These are phyloP conservation scores for Neoscelio sp. DNA, from an alignment of 2,888 invertebrate species.

Conservation along the genomic window DNA sequence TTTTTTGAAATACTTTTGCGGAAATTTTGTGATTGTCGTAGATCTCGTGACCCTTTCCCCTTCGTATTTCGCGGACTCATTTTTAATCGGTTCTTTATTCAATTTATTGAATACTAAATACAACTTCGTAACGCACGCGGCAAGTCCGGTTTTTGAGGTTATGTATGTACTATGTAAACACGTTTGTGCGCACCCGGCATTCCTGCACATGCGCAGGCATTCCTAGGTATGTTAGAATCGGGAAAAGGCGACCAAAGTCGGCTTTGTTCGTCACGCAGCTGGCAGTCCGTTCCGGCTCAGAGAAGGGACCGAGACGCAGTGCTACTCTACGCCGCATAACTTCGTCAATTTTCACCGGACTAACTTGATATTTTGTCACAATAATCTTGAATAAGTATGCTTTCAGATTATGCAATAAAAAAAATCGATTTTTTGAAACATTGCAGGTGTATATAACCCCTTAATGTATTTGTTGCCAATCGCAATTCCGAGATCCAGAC, in stretches of 20 bases:
- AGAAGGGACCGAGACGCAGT: not conserved
- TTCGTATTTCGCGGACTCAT: not conserved
- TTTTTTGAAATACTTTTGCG: constrained; percentile 3
- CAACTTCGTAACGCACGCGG: constrained; percentile 9
- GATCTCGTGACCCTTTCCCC: not conserved
- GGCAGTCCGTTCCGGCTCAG: constrained; percentile 40
- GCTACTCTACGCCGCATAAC: constrained; percentile 1
- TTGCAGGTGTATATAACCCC: constrained; percentile 55
- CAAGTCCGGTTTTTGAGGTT: constrained; percentile 9
- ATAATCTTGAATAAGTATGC: constrained; percentile 80
- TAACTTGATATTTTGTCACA: constrained; percentile 75
- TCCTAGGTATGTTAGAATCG: constrained; percentile 2
- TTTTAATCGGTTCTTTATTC: not conserved
- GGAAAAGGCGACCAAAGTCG: not conserved
- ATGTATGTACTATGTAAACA: constrained; percentile 2
- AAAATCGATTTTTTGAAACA: constrained; percentile 73
- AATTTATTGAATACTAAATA: constrained; percentile 12
- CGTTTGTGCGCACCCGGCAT: constrained; percentile 5
- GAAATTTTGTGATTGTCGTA: not conserved
- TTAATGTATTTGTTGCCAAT: no score
- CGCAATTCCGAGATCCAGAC: no score
- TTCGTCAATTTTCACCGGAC: constrained; percentile 1
- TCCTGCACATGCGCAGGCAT: constrained; percentile 3
- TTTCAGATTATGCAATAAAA: constrained; percentile 73
- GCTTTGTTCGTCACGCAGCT: constrained; percentile 19